Evolutionary conservation across 23 tunicate species (phyloP), one percentile per base, ranked within the genome.

Genomic region (Trididemnum clinides): DNA sequence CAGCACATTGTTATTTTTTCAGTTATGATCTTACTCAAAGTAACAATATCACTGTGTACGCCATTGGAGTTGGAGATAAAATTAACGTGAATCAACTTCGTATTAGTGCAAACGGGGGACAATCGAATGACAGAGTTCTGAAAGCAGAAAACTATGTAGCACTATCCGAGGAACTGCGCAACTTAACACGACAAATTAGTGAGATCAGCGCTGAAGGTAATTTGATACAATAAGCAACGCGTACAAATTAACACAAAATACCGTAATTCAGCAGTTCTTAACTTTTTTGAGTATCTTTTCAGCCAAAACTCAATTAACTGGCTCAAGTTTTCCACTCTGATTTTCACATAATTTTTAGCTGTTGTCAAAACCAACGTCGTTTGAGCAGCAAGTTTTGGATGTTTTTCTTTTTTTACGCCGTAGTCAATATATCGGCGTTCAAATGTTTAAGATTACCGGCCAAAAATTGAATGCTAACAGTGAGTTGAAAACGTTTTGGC

Each of bases 21-120:
- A 81, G 85, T n/a, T 54, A 81, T 31, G 51, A 62, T 10, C 28
- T 62, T 22, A 64, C 85, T 0, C 5, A 0, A 0, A 31, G 33
- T 2, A 25, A 81, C 28, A 1, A 59, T 21, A 62, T 81, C 26
- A 62, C 74, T 2, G n/a, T n/a, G n/a, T n/a, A n/a, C n/a, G n/a
- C n/a, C n/a, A n/a, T n/a, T n/a, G n/a, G n/a, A n/a, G n/a, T 81
- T 31, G 85, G 85, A 7, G 31, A 0, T 62, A 21, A 33, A 4
- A 21, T 34, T 15, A 0, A 59, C 33, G 10, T 2, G 20, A 1
- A 0, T 18, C 73, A 81, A 21, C 34, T 81, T 4, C 26, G 12
- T 10, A 62, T 50, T 1, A 81, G 72, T 22, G 85, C 85, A 33
- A 81, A 62, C 32, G 75, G 75, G 2, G 73, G 73, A 10, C 21